These are phyloP conservation scores for Maconellicoccus hirsutus DNA, from an alignment of 1,140 invertebrate species.

Conservation along the genomic window DNA sequence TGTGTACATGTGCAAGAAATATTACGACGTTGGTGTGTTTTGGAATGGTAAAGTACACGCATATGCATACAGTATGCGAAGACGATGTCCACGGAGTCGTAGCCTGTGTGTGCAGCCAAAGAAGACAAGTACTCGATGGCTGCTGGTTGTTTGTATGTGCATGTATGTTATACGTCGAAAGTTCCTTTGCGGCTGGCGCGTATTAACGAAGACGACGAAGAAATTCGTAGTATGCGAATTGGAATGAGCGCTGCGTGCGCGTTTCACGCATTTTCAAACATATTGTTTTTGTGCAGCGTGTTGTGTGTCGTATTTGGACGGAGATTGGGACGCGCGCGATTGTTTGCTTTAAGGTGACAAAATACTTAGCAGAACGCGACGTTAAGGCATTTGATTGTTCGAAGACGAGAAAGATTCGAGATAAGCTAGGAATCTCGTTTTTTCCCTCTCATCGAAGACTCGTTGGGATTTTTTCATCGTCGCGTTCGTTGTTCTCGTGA, in stretches of 20 bases:
- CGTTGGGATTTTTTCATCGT: too few species aligned
- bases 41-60: background rate
- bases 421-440: constrained; percentile 2
- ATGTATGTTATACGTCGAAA: too few species aligned
- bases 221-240: constrained; percentile 22
- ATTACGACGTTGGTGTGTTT: background rate
- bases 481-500: too few species aligned
- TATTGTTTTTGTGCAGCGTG: background rate
- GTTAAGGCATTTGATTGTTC: constrained; percentile 20
- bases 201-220: background rate
- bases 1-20: background rate
- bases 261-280: background rate
- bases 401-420: background rate
- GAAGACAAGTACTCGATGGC: too few species aligned
- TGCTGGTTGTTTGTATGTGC: too few species aligned
- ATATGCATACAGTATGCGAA: too few species aligned
- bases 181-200: too few species aligned
- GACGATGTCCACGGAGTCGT: too few species aligned
- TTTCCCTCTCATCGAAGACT: too few species aligned
- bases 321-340: background rate
- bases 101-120: too few species aligned
- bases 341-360: constrained; percentile 19
- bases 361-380: background rate
- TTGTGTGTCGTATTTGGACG: background rate
- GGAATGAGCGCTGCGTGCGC: constrained; percentile 17